A percentile compares a stretch with the other conserved stretches of the same genome.
Conservation (phyloP, 2,888 invertebrate species). For the Plusia festucae region DNA sequence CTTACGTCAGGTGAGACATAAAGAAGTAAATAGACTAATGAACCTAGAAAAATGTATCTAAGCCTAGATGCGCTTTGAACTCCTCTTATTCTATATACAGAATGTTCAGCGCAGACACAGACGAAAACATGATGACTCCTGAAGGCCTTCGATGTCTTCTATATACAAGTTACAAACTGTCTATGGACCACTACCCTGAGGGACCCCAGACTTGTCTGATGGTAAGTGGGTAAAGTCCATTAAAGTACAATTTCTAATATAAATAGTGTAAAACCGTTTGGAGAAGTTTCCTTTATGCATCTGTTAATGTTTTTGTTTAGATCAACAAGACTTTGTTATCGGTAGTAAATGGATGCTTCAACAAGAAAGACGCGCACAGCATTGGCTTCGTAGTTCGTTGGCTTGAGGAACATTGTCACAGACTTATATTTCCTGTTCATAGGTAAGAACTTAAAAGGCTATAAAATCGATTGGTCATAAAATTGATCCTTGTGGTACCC, state of each 20-base stretch:
- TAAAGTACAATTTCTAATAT: not conserved
- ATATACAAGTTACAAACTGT: constrained; percentile 93
- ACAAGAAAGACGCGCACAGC: constrained; percentile 93
- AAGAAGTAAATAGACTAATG: too few species aligned
- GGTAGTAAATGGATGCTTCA: constrained; percentile 94
- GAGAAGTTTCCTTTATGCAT: too few species aligned
- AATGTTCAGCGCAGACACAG: constrained; percentile 89
- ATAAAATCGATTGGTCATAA: not conserved
- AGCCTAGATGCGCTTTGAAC: too few species aligned
- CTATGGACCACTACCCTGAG: constrained; percentile 94
- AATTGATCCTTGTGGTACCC: not conserved
- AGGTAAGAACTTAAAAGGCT: constrained; percentile 77
- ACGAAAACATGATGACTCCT: constrained; percentile 89
- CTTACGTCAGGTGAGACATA: constrained; percentile 88
- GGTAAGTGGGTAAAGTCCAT: constrained; percentile 66
- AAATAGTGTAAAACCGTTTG: too few species aligned
- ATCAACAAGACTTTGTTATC: constrained; percentile 92
- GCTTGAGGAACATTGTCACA: constrained; percentile 94
- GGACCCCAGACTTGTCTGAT: constrained; percentile 91
- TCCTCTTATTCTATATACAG: too few species aligned
- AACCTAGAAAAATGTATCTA: constrained; percentile 21
- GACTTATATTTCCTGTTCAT: constrained; percentile 93
- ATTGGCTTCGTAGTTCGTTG: constrained; percentile 94
- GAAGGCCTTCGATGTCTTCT: constrained; percentile 91
- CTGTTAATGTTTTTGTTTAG: constrained; percentile 62